phyloP scores from a whole-genome alignment of 2,888 invertebrate genomes.

The Mesodorylaimus sp. region DNA sequence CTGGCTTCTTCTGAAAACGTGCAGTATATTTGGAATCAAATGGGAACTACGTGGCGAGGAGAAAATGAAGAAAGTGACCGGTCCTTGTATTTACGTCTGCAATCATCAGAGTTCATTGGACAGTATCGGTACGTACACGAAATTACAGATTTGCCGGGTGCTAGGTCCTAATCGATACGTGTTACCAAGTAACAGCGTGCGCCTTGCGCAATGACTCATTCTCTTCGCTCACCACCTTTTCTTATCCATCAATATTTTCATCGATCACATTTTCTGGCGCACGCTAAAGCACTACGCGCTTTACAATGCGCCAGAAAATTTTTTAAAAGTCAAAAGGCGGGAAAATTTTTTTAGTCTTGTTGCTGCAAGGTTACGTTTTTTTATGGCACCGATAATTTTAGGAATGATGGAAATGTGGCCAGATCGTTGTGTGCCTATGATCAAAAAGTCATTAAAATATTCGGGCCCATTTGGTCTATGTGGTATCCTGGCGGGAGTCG shows the following conservation, averaged over 20 bases:
- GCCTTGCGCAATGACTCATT: no score
- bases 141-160: no score
- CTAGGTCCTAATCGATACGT: no score
- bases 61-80: slow-evolving; percentile 5
- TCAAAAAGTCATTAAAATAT: slow-evolving; percentile 23
- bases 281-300: no score
- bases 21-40: no score
- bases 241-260: no score
- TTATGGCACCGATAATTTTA: slow-evolving; percentile 6
- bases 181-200: no score
- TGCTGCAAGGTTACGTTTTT: neutral
- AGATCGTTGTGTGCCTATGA: slow-evolving; percentile 22
- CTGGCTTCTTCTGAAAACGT: no score
- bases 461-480: slow-evolving; percentile 20
- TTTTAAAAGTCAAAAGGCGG: no score
- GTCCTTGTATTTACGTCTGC: slow-evolving; percentile 19
- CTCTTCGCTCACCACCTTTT: no score
- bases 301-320: no score
- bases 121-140: slow-evolving; percentile 18
- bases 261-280: no score
- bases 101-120: slow-evolving; percentile 28
- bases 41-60: slow-evolving; percentile 4
- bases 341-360: neutral
- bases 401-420: slow-evolving; percentile 21
- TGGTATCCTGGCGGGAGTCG: slow-evolving; percentile 20